Evolutionary conservation across 1,140 invertebrate genomes (phyloP), one percentile per base, ranked within the genome.

Genomic region (Drosophila albomicans): DNA sequence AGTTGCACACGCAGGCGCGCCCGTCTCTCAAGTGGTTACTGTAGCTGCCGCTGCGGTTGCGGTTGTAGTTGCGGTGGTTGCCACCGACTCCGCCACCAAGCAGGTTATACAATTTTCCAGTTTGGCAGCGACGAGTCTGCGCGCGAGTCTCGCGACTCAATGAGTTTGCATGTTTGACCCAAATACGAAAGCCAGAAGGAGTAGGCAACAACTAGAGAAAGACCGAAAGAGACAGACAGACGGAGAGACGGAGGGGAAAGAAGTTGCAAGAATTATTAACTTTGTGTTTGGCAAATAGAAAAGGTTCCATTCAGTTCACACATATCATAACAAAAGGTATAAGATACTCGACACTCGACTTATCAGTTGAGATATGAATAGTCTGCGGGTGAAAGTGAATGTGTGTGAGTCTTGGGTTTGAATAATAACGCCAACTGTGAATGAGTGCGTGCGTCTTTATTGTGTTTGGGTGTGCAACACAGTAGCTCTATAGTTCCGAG

Each of bases 81-180:
- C 43, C 41, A 52, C 52, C 48, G 51, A 28, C 51, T 35, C 46
- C 61, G 28, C 51, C 51, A 62, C 59, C 56, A 63, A 89, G 85
- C 85, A 89, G 85, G 85, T 89, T 89, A 89, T 89, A 89, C 85
- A 89, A 89, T 89, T 89, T 77, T 77, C 75, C 68, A 77, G 75
- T 77, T 77, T 77, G 72, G 66, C 75, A 66, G 70, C 75, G 49
- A 67, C 61, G 57, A 76, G 67, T 49, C 74, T 58, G 35, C 3
- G 11, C 7, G 41, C 61, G 52, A 71, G 65, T 62, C 71, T 74
- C 30, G 20, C 51, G 59, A 58, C 58, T 64, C 85, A 88, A 84
- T 88, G 85, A 88, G 85, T 89, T 85, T 89, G 86, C 85, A 88
- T 90, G 81, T 85, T 89, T 89, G 85, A 89, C 85, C 85, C 81